Evolutionary conservation across 2,113 vertebrate species (phyloP).

Genomic region (Marmota monax): DNA sequence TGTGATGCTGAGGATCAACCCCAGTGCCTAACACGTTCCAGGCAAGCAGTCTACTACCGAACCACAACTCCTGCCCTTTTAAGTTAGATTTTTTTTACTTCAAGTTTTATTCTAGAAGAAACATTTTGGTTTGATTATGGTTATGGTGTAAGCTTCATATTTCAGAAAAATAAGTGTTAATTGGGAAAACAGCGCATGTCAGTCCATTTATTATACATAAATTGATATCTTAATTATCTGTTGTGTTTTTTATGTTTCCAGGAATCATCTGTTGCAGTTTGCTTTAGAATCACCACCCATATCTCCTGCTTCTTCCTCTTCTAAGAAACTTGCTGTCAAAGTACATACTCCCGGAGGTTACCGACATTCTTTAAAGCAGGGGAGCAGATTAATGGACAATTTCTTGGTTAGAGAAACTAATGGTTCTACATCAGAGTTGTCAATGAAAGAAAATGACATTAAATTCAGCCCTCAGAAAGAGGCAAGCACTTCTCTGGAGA

Average conservation of each 20-base stretch:
- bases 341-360: conserved; percentile 66
- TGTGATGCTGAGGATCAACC: too few relatives aligned
- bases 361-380: conserved; percentile 75
- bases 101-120: conserved; percentile 56
- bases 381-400: conserved; percentile 80
- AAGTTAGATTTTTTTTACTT: conserved; percentile 29
- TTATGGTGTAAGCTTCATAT: neutral
- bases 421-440: neutral
- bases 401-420: conserved; percentile 81
- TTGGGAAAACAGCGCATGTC: neutral
- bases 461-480: neutral
- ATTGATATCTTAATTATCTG: neutral
- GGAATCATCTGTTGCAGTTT: conserved; percentile 89
- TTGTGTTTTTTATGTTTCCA: conserved; percentile 80
- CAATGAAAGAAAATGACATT: conserved; percentile 18
- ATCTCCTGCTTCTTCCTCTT: conserved; percentile 83
- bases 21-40: too few relatives aligned
- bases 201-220: neutral
- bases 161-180: neutral
- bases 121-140: conserved; percentile 16
- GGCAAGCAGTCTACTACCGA: too few relatives aligned
- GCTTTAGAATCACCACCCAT: conserved; percentile 87
- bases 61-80: neutral
- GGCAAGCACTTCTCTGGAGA: conserved; percentile 3
- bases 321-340: conserved; percentile 77